Evolutionary conservation across 2,797 vertebrate genomes (phyloP), one percentile per base, ranked within the genome.

Genomic region (Gymnocypris eckloni): DNA sequence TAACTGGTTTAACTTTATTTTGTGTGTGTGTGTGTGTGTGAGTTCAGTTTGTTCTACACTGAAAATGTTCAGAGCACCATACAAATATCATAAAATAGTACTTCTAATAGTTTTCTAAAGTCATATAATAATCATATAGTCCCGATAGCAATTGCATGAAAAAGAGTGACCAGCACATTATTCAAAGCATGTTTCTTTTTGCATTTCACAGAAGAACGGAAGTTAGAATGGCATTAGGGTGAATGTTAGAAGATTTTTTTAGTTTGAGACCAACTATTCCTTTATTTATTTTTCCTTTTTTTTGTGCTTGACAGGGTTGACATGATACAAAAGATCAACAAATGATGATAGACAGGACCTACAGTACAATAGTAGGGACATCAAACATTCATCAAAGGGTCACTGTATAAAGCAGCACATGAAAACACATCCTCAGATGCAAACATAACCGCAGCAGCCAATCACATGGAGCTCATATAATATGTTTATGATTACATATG

Each of bases 341-440:
- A 25, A 25, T 41, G 33, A 18, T 43, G 37, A 43, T 61, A 43
- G 56, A 81, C 45, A 61, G 77, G 39, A 79, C 22, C 37, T 11
- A 79, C 12, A 52, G 6, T 37, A 70, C 48, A 54, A 71, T 25
- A 41, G 12, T 10, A 28, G 4, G 48, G 22, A 61, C 39, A 83
- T 64, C 70, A 83, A 83, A 83, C 25, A 64, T 75, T 83, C 39
- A 64, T 83, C 81, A 83, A 83, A 61, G 39, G n/a, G 16, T 61
- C 18, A 45, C 15, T 48, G 69, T 48, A 15, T 48, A 83, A 83
- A 73, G 41, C 8, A 82, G 33, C 33, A 39, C 48, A 39, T 43
- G 11, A 71, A 52, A 71, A 41, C 66, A 52, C 64, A n/a, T 28
- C 18, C n/a, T 79, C n/a, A 50, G 10, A 4, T 0, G 48, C 18